Evolutionary conservation across 2,888 invertebrate species (phyloP), one percentile per base, ranked within the genome.

Genomic region (Ceriagrion tenellum): DNA sequence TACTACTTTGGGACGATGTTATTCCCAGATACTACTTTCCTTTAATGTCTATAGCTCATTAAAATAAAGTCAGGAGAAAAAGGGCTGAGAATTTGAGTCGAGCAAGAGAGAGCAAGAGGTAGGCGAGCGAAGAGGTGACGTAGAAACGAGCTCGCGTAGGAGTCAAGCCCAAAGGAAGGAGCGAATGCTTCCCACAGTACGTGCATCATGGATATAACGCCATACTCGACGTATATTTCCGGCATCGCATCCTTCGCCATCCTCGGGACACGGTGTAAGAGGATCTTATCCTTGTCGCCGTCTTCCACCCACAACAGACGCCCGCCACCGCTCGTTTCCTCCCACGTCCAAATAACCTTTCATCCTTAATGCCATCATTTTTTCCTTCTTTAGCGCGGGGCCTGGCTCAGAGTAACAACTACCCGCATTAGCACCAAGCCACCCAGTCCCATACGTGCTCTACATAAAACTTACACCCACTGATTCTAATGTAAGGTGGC

Each of bases 311-410:
- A 69, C n/a, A 69, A 69, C n/a, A n/a, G 12, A 69, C 26, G 69
- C n/a, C 69, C 69, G n/a, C 26, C n/a, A n/a, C 0, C 59, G 13
- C 10, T 59, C 69, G 10, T 69, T 69, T 69, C n/a, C 69, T n/a
- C 69, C 69, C n/a, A n/a, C 69, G 69, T 6, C 69, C n/a, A 3
- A n/a, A 26, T n/a, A 12, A 12, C n/a, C 69, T n/a, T n/a, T 4
- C n/a, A 69, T 6, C 26, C 69, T n/a, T 69, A 59, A 59, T 2
- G 18, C 69, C 69, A 26, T 69, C n/a, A n/a, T n/a, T n/a, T n/a
- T n/a, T 69, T 91, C 91, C 63, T 69, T 91, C 91, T 56, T 91
- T 63, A 91, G 8, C 8, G 47, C 47, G 47, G 8, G 23, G 63
- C 63, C 23, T 91, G 91, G 35, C 63, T 35, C 23, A 63, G 69